Evolutionary conservation across 2,797 vertebrate genomes (phyloP), one percentile per base, ranked within the genome.

Genomic region (Acanthornis magna): DNA sequence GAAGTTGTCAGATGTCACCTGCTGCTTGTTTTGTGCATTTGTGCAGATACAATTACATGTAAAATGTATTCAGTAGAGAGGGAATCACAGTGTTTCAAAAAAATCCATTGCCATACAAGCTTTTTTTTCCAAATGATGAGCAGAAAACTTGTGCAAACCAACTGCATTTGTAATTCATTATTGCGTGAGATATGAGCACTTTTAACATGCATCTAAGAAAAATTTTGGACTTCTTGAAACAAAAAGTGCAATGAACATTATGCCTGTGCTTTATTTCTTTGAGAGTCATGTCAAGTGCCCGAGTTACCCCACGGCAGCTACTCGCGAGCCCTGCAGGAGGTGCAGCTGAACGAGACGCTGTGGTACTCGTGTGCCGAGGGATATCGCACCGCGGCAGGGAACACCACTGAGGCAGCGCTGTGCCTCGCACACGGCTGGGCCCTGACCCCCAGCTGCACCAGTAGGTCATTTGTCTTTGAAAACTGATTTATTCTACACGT

Each of bases 201-300:
- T 77, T 21, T 14, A 40, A 85, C 1, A 10, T 7, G 5, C 8
- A 10, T 16, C 3, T 61, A 53, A 60, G 13, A 25, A 65, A 87
- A 76, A 26, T 7, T 30, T 51, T 14, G 50, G 7, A 18, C 25
- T 13, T 4, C 29, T 74, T 16, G 2, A 78, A 75, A 10, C 27
- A 3, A 11, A 12, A 45, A 22, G 20, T 72, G 20, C 19, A 10
- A n/a, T 9, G 42, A 34, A 23, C 45, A 13, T 42, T 8, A 6
- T 5, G 15, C 4, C 23, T 57, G 4, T 85, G 25, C 57, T 83
- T 76, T 93, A 1, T 82, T 43, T 61, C 60, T 85, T 88, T 10
- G 58, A 98, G 98, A 96, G 51, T 93, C 60, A 0, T 98, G 98
- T 48, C 92, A 32, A 77, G 96, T 94, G 30, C 98, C 98, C 14